phyloP scores from a whole-genome alignment of 2,113 vertebrate species.

The Mustela lutreola region DNA sequence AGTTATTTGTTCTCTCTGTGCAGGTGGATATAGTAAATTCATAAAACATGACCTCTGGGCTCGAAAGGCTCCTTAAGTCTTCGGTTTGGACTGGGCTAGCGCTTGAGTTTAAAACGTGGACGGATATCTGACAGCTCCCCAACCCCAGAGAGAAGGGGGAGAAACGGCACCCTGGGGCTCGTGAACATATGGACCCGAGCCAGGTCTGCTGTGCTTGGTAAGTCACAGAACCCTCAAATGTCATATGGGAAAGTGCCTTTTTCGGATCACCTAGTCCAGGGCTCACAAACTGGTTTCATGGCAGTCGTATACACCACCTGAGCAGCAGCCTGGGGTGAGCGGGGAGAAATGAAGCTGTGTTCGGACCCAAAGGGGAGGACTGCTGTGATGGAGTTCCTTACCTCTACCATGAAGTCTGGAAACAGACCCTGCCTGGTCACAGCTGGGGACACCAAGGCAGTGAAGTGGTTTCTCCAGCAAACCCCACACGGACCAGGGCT shows the following conservation, averaged over 20 bases:
- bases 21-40: background rate
- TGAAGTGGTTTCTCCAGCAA: background rate
- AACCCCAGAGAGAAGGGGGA: background rate
- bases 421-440: background rate
- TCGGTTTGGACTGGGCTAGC: background rate
- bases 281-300: background rate
- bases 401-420: background rate
- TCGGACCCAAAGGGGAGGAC: background rate
- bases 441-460: background rate
- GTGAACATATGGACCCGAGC: fast-evolving
- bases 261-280: background rate
- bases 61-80: background rate
- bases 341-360: background rate
- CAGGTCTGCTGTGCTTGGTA: background rate
- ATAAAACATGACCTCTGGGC: background rate
- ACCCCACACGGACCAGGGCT: background rate
- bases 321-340: background rate
- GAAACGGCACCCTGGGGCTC: background rate
- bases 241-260: background rate
- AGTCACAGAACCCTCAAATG: background rate
- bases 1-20: background rate
- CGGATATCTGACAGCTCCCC: background rate
- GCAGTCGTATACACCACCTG: background rate
- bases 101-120: background rate
- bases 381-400: background rate